Base-by-base conservation (phyloP, 2,888 invertebrate species). In the Caenorhabditis drosophilae region DNA sequence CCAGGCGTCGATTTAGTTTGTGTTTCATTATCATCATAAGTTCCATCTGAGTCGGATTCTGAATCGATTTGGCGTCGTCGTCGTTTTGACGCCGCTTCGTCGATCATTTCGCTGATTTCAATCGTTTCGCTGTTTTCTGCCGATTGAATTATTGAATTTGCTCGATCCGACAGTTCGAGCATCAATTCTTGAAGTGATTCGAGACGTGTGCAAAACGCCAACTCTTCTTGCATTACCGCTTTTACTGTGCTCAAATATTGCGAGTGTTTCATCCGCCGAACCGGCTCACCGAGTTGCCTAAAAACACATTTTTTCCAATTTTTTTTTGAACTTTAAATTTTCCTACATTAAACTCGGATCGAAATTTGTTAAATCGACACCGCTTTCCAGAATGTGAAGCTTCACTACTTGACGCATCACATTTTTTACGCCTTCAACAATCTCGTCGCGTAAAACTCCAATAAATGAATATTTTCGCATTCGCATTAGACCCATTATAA, bases 381-480 rank as follows among this genome's bases (percentile, higher is more conserved):
- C 78, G 47, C 72, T 80, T 44, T 61, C 71, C 2, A 78, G 54
- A 36, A 76, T 67, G 36, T 73, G 72, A n/a, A 20, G 44, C 18
- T 69, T 69, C 25, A 64, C 54, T n/a, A 74, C 77, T 54, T 80
- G 80, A 42, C 79, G 45, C 47, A 80, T 71, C 16, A 77, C 73
- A 60, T 72, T 78, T 53, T 79, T 82, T 22, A 76, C 70, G 9
- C 78, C 73, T 59, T 81, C 81, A 2, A 68, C 90, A 22, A 93
- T 90, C 86, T 97, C 96, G 78, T 91, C 90, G 85, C 81, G 45
- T 55, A 87, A 85, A 12, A 86, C 83, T 49, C 85, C 92, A 58
- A 96, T 88, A 85, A 97, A 96, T 69, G 91, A 89, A 83, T 91
- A 90, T 84, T 92, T 91, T 81, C 90, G 90, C 79, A 92, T 89